Conservation (phyloP, 1,140 invertebrate species). For the Drosophila nasuta region DNA sequence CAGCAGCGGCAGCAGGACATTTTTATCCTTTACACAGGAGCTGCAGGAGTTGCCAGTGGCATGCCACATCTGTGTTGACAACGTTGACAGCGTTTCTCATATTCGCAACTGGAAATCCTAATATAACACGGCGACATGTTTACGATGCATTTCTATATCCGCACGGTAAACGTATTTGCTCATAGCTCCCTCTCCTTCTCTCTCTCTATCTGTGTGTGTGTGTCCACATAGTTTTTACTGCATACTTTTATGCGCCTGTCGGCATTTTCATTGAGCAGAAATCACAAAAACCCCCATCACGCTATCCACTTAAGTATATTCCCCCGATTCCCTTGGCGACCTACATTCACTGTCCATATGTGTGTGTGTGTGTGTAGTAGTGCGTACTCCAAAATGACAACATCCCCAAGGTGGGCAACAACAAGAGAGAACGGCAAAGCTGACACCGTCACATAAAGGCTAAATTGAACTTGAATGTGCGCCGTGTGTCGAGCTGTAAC, state of each 20-base stretch:
- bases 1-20: background rate
- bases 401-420: slow-evolving; percentile 62
- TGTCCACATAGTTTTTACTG: slow-evolving; percentile 30
- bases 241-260: slow-evolving; percentile 64
- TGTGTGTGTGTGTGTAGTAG: slow-evolving; percentile 14
- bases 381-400: slow-evolving; percentile 68
- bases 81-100: slow-evolving; percentile 51
- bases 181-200: no score
- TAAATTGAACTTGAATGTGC: slow-evolving; percentile 74
- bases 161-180: background rate
- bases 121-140: slow-evolving; percentile 75
- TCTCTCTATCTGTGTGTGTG: background rate
- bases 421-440: slow-evolving; percentile 46
- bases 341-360: slow-evolving; percentile 2
- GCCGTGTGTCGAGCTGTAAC: slow-evolving; percentile 41
- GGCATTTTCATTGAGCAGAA: slow-evolving; percentile 71
- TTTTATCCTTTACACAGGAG: background rate
- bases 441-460: slow-evolving; percentile 72
- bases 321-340: slow-evolving; percentile 18
- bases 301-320: slow-evolving; percentile 39
- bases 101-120: slow-evolving; percentile 70
- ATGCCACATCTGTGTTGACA: slow-evolving; percentile 37
- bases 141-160: slow-evolving; percentile 68
- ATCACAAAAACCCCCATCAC: slow-evolving; percentile 60
- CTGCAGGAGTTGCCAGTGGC: background rate